These are phyloP conservation scores for Panurus biarmicus DNA, from an alignment of 2,113 vertebrate genomes.

Conservation along the genomic window DNA sequence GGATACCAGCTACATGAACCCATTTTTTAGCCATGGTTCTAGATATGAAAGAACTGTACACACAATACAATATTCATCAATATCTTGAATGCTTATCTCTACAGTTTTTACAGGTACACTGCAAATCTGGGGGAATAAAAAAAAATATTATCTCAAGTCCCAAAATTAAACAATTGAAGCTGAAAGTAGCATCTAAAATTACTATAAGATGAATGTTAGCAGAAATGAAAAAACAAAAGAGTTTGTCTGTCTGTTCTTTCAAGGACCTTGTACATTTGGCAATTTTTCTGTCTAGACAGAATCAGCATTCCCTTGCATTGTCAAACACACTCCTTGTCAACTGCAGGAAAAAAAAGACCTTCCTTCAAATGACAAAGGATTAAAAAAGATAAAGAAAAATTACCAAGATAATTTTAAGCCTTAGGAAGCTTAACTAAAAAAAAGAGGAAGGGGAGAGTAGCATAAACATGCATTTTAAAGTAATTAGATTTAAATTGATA, in stretches of 20 bases:
- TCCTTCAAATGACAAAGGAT: background rate
- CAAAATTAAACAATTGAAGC: background rate
- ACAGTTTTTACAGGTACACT: background rate
- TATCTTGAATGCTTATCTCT: background rate
- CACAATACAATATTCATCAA: background rate
- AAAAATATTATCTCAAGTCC: background rate
- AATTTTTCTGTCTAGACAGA: background rate
- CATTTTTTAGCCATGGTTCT: background rate
- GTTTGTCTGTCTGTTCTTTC: background rate
- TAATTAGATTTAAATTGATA: background rate
- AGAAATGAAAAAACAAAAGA: fast-evolving
- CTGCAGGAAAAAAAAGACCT: background rate
- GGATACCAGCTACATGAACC: background rate
- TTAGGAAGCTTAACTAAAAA: background rate
- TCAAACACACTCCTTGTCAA: background rate
- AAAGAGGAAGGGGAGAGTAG: background rate
- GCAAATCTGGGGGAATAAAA: background rate
- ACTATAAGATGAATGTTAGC: background rate
- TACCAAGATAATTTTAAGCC: background rate
- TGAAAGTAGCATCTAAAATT: background rate
- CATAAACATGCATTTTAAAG: background rate
- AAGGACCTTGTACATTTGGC: background rate
- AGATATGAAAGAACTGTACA: background rate
- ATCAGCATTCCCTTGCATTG: background rate
- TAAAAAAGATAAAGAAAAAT: background rate